Conservation (phyloP, 2,113 vertebrate species). For the Nyctibius bracteatus region DNA sequence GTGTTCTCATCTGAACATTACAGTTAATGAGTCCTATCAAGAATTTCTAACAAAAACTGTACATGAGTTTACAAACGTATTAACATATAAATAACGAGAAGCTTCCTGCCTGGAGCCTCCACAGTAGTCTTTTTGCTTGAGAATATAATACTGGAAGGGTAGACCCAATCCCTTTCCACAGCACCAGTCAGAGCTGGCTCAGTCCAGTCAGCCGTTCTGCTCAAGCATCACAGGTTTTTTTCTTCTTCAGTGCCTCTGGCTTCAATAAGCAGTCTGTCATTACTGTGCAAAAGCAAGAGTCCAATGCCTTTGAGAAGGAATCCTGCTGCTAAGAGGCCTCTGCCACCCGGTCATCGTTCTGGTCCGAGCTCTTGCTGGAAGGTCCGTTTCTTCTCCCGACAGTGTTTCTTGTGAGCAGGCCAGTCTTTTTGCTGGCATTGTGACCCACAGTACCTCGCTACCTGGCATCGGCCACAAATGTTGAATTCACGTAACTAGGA, state of each 20-base stretch:
- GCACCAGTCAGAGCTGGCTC: slow-evolving; percentile 49
- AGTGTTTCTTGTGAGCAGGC: slow-evolving; percentile 99
- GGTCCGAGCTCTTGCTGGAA: slow-evolving; percentile 92
- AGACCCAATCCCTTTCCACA: slow-evolving; percentile 52
- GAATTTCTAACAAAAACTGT: slow-evolving; percentile 78
- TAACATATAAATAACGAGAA: slow-evolving; percentile 86
- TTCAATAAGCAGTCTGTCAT: slow-evolving; percentile 63
- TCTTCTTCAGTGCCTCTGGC: slow-evolving; percentile 67
- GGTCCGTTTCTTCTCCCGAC: slow-evolving; percentile 91
- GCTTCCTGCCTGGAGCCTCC: slow-evolving; percentile 71
- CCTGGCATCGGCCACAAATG: slow-evolving; percentile 97
- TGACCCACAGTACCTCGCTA: slow-evolving; percentile 95
- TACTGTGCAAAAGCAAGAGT: slow-evolving; percentile 66
- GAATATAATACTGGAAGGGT: slow-evolving; percentile 68
- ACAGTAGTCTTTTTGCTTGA: slow-evolving; percentile 73
- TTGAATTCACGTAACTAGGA: slow-evolving; percentile 89
- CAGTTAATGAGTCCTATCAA: slow-evolving; percentile 75
- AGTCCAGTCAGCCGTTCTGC: slow-evolving; percentile 53
- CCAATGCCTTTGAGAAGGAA: slow-evolving; percentile 51
- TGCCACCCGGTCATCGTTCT: slow-evolving; percentile 80
- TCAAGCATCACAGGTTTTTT: slow-evolving; percentile 50
- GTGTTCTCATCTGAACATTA: slow-evolving; percentile 61
- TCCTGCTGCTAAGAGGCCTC: slow-evolving; percentile 45
- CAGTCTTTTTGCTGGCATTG: slow-evolving; percentile 99
- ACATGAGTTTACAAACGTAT: slow-evolving; percentile 86